A percentile compares a stretch with the other conserved stretches of the same genome.
Evolutionary conservation across 1,140 invertebrate genomes (phyloP).

Genomic region (Drosophila ambigua): DNA sequence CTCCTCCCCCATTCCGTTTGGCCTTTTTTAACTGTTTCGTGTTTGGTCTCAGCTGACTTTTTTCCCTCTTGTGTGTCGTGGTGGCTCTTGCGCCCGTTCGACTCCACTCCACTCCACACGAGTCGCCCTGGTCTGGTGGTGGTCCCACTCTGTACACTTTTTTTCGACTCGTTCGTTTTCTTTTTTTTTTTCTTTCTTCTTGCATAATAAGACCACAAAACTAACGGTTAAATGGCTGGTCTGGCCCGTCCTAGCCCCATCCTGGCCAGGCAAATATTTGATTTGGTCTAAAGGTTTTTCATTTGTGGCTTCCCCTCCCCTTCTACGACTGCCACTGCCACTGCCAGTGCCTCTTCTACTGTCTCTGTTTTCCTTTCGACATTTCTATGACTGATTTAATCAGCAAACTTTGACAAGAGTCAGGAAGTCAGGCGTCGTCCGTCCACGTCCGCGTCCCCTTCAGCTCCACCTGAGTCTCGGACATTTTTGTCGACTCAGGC

Average conservation of each 20-base stretch:
- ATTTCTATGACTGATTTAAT: constrained; percentile 83
- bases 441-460: constrained; percentile 11
- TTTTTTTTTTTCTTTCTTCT: constrained; percentile 47
- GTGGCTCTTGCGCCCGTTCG: constrained; percentile 19
- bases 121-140: constrained; percentile 51
- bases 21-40: constrained; percentile 77
- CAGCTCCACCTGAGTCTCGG: constrained; percentile 8
- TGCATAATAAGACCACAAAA: constrained; percentile 81
- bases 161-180: constrained; percentile 7
- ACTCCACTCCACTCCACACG: too few relatives aligned
- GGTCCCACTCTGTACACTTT: constrained; percentile 58
- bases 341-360: constrained; percentile 1
- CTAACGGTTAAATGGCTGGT: constrained; percentile 77
- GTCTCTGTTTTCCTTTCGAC: constrained; percentile 48
- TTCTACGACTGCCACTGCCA: background rate
- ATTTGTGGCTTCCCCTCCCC: constrained; percentile 45
- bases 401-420: constrained; percentile 82
- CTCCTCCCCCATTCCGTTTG: constrained; percentile 13
- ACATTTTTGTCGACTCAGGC: constrained; percentile 70
- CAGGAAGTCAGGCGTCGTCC: constrained; percentile 72
- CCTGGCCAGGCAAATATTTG: constrained; percentile 76
- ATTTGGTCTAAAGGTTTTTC: constrained; percentile 79
- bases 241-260: constrained; percentile 44
- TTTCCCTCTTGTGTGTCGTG: constrained; percentile 51
- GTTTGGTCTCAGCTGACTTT: constrained; percentile 68